Evolutionary conservation across 2,797 vertebrate species (phyloP).

Genomic region (Atherinosoma microstoma): DNA sequence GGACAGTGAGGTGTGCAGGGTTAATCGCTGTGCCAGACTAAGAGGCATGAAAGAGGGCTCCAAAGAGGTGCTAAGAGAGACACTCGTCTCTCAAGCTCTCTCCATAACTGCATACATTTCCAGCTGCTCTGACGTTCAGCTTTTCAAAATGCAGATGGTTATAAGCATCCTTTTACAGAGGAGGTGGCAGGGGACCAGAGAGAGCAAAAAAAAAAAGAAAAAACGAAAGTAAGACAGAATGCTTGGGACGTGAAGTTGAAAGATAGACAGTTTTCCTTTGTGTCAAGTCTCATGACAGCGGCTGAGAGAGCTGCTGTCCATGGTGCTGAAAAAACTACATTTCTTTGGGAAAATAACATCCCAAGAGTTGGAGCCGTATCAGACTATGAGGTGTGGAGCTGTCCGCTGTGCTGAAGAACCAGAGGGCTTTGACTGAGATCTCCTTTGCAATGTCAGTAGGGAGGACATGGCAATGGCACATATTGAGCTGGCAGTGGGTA

Average conservation of each 20-base stretch:
- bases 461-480: conserved; percentile 26
- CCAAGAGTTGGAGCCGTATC: conserved; percentile 27
- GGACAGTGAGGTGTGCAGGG: conserved; percentile 63
- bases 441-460: conserved; percentile 28
- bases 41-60: conserved; percentile 79
- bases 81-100: conserved; percentile 69
- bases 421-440: conserved; percentile 31
- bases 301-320: conserved; percentile 64
- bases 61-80: conserved; percentile 76
- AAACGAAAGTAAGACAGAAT: conserved; percentile 17
- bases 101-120: conserved; percentile 68
- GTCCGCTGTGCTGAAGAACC: conserved; percentile 55
- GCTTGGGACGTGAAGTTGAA: conserved; percentile 60
- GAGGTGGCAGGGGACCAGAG: conserved; percentile 29
- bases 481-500: conserved; percentile 24
- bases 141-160: conserved; percentile 62
- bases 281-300: conserved; percentile 33
- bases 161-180: conserved; percentile 44
- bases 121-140: conserved; percentile 53
- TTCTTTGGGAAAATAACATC: conserved; percentile 29
- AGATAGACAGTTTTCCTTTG: conserved; percentile 49
- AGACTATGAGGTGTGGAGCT: conserved; percentile 39
- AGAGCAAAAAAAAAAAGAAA: conserved; percentile 23
- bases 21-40: conserved; percentile 81
- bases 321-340: conserved; percentile 69